Conservation (phyloP, 2,797 vertebrate genomes). For the Sebastes jordani region DNA sequence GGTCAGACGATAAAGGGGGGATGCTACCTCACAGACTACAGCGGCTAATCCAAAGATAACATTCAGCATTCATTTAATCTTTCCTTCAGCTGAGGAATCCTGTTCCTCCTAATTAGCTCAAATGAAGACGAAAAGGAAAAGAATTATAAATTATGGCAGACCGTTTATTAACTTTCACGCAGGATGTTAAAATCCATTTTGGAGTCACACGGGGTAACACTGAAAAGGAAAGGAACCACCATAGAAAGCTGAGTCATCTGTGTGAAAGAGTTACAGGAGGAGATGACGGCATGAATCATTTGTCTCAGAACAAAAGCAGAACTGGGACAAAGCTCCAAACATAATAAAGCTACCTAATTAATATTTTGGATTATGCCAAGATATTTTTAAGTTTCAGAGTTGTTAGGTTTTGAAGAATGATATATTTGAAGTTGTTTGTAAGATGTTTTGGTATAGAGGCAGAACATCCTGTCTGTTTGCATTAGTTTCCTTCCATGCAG, state of each 20-base stretch:
- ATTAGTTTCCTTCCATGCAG: background rate
- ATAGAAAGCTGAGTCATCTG: constrained; percentile 30
- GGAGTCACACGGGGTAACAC: background rate
- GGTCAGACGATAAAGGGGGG: background rate
- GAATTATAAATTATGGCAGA: background rate
- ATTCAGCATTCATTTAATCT: background rate
- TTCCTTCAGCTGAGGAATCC: background rate
- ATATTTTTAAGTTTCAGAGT: background rate
- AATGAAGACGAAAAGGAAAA: constrained; percentile 2
- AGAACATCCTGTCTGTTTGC: background rate
- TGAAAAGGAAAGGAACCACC: constrained; percentile 15
- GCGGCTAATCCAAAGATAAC: background rate
- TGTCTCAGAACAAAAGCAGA: constrained; percentile 16
- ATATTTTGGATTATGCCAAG: constrained; percentile 8
- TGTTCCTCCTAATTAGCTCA: background rate
- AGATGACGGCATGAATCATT: constrained; percentile 10
- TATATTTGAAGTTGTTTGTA: background rate
- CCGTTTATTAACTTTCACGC: background rate
- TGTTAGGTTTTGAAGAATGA: background rate
- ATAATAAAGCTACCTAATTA: constrained; percentile 12
- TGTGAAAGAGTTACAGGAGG: background rate
- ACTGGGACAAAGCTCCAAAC: background rate
- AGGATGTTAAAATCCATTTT: background rate
- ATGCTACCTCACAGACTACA: background rate
- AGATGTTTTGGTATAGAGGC: background rate